Base-by-base conservation (phyloP, 2,888 invertebrate genomes). In the Poecilobothrus nobilitatus region DNA sequence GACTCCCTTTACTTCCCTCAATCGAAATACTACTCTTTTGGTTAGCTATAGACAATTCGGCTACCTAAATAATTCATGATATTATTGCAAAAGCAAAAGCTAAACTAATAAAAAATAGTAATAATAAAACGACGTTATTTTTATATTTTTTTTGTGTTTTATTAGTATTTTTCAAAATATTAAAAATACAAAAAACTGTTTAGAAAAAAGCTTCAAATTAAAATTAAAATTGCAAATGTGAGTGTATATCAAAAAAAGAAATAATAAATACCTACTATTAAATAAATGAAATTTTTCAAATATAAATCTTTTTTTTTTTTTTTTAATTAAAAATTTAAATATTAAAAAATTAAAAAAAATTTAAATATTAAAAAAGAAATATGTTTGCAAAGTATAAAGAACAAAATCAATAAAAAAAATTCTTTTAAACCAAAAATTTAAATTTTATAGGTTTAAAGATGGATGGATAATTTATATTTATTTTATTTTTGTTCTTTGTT, bases 401-500 rank as follows among this genome's bases (percentile, higher is more conserved):
- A 2, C 27, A 27, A 27, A 27, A 27, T 27, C 27, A 27, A 27
- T 2, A 27, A 27, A 27, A 27, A 5, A n/a, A n/a, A n/a, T n/a
- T n/a, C n/a, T n/a, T n/a, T n/a, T n/a, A n/a, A n/a, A n/a, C n/a
- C n/a, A n/a, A n/a, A n/a, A n/a, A n/a, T n/a, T n/a, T n/a, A n/a
- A n/a, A n/a, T n/a, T n/a, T n/a, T n/a, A n/a, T n/a, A n/a, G n/a
- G n/a, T n/a, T n/a, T n/a, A n/a, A n/a, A n/a, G n/a, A n/a, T n/a
- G n/a, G n/a, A n/a, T n/a, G n/a, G n/a, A n/a, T n/a, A n/a, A n/a
- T n/a, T n/a, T n/a, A n/a, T n/a, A n/a, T 53, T 53, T 53, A 18
- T 53, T 53, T 53, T n/a, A 18, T 53, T 53, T 53, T 53, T 53
- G 62, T 63, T 67, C 34, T 33, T 67, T 62, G 41, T 12, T 33